Conservation (phyloP, 2,797 vertebrate species). For the Sylvilagus floridanus region DNA sequence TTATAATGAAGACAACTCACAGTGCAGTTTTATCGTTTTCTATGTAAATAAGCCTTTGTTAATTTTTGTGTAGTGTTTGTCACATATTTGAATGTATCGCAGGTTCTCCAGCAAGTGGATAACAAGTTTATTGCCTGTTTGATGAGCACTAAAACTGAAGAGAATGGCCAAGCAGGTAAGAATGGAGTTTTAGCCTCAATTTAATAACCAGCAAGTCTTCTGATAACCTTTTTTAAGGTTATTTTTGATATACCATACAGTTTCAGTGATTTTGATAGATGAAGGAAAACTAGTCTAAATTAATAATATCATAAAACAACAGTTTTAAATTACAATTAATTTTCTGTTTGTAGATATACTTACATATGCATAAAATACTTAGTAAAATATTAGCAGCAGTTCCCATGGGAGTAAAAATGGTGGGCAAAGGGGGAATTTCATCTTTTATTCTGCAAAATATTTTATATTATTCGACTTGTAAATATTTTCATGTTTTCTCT, state of each 20-base stretch:
- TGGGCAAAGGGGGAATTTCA: slow-evolving; percentile 30
- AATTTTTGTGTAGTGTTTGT: slow-evolving; percentile 56
- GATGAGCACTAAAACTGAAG: slow-evolving; percentile 90
- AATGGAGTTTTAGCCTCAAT: background rate
- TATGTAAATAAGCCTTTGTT: slow-evolving; percentile 2
- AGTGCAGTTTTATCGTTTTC: slow-evolving; percentile 15
- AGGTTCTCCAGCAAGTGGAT: slow-evolving; percentile 99
- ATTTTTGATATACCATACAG: background rate
- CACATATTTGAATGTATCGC: slow-evolving; percentile 81
- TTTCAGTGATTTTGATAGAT: slow-evolving; percentile 38
- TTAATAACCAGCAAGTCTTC: background rate
- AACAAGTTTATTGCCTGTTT: slow-evolving; percentile 98
- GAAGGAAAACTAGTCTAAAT: slow-evolving; percentile 43
- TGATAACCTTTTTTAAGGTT: background rate
- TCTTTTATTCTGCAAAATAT: slow-evolving; percentile 58
- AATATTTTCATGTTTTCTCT: slow-evolving; percentile 27
- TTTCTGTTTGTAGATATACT: background rate
- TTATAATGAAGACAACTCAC: background rate
- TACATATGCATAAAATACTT: background rate
- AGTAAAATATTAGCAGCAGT: slow-evolving; percentile 7
- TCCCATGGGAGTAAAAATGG: slow-evolving; percentile 13
- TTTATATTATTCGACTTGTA: slow-evolving; percentile 38
- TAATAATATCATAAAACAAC: slow-evolving; percentile 32
- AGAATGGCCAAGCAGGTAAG: slow-evolving; percentile 86
- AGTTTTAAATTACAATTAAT: slow-evolving; percentile 46